phyloP scores from a whole-genome alignment of 2,797 vertebrate species.

The Leptatherina wallacei region DNA sequence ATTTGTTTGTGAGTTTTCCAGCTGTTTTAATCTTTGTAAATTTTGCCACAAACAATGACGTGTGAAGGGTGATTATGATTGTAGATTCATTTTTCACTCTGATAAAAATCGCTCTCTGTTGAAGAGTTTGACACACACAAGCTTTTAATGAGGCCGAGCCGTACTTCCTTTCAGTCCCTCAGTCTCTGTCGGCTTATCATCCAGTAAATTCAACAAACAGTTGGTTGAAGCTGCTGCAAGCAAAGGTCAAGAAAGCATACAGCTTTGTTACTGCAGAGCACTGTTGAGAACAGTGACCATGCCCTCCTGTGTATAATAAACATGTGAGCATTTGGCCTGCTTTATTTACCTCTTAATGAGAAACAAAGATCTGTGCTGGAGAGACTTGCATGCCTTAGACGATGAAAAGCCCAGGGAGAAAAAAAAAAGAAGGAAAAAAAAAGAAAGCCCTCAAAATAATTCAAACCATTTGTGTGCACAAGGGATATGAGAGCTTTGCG shows the following conservation, averaged over 20 bases:
- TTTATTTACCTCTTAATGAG: slow-evolving; percentile 81
- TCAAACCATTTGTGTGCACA: slow-evolving; percentile 76
- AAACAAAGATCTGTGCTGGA: slow-evolving; percentile 81
- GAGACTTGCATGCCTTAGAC: slow-evolving; percentile 76
- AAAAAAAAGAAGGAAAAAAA: not conserved
- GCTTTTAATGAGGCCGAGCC: slow-evolving; percentile 37
- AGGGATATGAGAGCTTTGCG: slow-evolving; percentile 68
- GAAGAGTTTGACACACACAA: slow-evolving; percentile 26
- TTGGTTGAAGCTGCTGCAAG: slow-evolving; percentile 61
- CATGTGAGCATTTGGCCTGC: slow-evolving; percentile 78
- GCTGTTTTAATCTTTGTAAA: slow-evolving; percentile 17
- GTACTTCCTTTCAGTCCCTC: slow-evolving; percentile 29
- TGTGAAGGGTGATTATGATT: slow-evolving; percentile 3
- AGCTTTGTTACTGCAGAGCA: slow-evolving; percentile 53
- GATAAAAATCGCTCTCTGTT: slow-evolving; percentile 29
- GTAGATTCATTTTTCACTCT: slow-evolving; percentile 23
- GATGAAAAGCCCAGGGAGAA: slow-evolving; percentile 67
- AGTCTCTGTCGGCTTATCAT: slow-evolving; percentile 52
- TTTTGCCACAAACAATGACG: slow-evolving; percentile 11
- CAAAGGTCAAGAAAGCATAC: slow-evolving; percentile 72
- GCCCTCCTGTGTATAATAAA: slow-evolving; percentile 79
- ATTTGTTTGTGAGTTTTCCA: slow-evolving; percentile 2
- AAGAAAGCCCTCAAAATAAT: slow-evolving; percentile 70
- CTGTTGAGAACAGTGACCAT: slow-evolving; percentile 72
- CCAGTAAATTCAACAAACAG: slow-evolving; percentile 55